Conservation (phyloP, 2,797 vertebrate genomes). For the Alca torda region DNA sequence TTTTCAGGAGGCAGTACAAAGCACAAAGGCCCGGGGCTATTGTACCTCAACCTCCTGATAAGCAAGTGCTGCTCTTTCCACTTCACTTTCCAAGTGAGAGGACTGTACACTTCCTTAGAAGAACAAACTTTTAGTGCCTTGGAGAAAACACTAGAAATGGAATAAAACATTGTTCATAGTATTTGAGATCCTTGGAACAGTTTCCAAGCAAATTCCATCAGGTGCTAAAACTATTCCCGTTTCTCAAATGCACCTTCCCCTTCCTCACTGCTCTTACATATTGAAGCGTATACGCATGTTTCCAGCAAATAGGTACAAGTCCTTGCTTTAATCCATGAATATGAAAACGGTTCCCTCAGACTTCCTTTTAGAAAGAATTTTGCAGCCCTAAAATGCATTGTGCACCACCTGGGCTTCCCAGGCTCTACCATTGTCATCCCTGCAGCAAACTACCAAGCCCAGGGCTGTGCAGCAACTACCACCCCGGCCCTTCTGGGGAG, state of each 20-base stretch:
- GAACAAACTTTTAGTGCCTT: background rate
- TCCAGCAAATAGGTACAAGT: background rate
- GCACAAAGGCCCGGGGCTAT: background rate
- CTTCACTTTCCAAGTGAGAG: background rate
- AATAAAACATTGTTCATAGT: background rate
- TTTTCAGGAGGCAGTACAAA: fast-evolving
- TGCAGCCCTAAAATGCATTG: background rate
- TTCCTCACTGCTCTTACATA: background rate
- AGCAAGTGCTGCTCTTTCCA: background rate
- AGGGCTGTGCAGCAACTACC: fast-evolving
- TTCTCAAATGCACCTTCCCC: background rate
- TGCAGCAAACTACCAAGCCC: fast-evolving
- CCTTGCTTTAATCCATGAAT: background rate
- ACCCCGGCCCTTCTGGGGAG: too few relatives aligned
- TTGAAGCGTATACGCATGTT: fast-evolving
- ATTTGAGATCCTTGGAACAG: background rate
- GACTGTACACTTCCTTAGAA: background rate
- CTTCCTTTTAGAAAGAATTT: background rate
- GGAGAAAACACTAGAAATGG: background rate
- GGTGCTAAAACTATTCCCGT: background rate
- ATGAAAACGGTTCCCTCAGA: background rate
- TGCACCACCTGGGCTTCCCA: background rate
- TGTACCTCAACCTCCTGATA: background rate
- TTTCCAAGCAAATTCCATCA: background rate
- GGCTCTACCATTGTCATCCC: too few relatives aligned